Evolutionary conservation across 2,888 invertebrate species (phyloP).

Genomic region (Aleiodes leptofemur): DNA sequence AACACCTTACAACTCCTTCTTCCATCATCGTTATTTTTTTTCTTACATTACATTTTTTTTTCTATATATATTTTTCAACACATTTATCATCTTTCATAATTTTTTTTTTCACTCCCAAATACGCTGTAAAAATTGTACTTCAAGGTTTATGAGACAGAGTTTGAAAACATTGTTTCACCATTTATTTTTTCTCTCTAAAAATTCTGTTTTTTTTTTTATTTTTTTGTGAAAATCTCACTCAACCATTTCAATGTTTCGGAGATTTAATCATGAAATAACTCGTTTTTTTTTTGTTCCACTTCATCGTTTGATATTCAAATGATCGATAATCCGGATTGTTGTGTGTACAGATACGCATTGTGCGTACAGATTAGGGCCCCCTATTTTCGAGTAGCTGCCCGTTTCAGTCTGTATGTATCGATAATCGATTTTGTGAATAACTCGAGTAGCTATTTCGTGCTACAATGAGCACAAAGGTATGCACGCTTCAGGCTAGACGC

Average conservation of each 20-base stretch:
- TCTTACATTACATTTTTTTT: constrained; percentile 4
- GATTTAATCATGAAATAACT: not conserved
- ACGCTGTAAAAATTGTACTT: too few relatives aligned
- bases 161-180: not conserved
- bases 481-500: constrained; percentile 22
- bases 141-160: constrained; percentile 1
- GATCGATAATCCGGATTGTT: not conserved
- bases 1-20: constrained; percentile 16
- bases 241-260: not conserved
- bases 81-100: constrained; percentile 2
- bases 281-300: not conserved
- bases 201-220: too few relatives aligned
- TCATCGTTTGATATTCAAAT: constrained; percentile 6
- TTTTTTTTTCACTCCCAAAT: too few relatives aligned
- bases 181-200: too few relatives aligned
- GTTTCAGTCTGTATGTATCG: constrained; percentile 17
- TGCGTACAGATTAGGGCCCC: not conserved
- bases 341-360: not conserved
- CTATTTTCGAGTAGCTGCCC: not conserved
- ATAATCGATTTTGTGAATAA: constrained; percentile 29
- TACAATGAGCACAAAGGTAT: constrained; percentile 6
- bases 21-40: constrained; percentile 21
- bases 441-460: constrained; percentile 14
- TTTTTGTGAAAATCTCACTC: not conserved
- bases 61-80: not conserved